phyloP scores from a whole-genome alignment of 2,113 vertebrate genomes.

The Rhea americana region DNA sequence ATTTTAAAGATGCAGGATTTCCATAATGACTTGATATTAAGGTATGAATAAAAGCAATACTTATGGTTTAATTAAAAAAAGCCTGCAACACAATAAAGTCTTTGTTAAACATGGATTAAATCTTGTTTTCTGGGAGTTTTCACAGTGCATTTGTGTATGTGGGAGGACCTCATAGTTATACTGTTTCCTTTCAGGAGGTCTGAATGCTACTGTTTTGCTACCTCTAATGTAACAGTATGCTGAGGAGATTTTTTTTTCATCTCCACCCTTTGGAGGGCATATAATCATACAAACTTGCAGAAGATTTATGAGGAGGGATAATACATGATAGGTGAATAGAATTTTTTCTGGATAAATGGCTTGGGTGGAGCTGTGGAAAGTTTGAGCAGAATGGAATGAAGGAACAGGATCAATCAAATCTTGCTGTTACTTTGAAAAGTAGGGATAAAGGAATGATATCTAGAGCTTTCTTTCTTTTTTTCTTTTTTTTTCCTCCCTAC shows the following conservation, averaged over 20 bases:
- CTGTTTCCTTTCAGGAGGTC: background rate
- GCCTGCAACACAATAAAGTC: background rate
- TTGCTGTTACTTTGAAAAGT: background rate
- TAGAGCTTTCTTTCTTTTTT: background rate
- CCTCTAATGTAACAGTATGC: background rate
- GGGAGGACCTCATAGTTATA: background rate
- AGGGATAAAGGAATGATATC: background rate
- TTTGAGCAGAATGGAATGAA: background rate
- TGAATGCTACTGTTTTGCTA: background rate
- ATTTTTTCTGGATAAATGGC: background rate
- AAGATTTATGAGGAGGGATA: background rate
- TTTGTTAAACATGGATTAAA: background rate
- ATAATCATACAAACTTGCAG: background rate
- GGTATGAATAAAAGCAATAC: background rate
- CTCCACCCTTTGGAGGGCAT: background rate
- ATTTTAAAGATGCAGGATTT: background rate
- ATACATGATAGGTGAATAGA: background rate
- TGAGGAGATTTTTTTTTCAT: background rate
- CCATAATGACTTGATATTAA: rapidly evolving
- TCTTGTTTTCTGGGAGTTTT: background rate
- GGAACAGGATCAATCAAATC: background rate
- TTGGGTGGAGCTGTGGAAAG: background rate
- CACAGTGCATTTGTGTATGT: background rate
- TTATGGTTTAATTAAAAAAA: background rate
- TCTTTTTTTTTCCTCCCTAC: background rate